These are phyloP conservation scores for Glossophaga mutica DNA, from an alignment of 2,797 vertebrate species.

Conservation along the genomic window DNA sequence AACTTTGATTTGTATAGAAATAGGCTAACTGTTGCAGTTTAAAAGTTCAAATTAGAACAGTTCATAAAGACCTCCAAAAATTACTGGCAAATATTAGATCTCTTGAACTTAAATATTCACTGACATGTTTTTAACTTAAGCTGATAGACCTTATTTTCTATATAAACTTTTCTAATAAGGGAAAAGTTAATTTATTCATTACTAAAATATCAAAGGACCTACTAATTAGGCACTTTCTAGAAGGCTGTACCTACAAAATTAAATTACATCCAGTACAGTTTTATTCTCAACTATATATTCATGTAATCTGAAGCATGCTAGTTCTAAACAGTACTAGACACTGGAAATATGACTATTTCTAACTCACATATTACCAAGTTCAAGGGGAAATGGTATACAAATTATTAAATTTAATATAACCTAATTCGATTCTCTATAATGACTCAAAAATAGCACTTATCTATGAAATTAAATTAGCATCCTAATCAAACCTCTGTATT, in stretches of 20 bases:
- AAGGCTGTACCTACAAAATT: background rate
- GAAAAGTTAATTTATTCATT: background rate
- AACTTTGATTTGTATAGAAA: conserved; percentile 28
- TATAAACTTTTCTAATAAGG: background rate
- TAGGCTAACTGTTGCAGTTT: background rate
- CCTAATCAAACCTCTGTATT: background rate
- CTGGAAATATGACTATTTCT: background rate
- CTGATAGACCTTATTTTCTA: background rate
- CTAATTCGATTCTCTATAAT: background rate
- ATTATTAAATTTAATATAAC: background rate
- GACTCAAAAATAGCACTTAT: background rate
- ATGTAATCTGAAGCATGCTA: background rate
- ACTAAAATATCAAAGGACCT: background rate
- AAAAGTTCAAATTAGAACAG: background rate
- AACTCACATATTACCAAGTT: background rate
- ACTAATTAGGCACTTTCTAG: background rate
- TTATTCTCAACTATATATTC: background rate
- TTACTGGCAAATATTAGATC: conserved; percentile 1
- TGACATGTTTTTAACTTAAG: background rate
- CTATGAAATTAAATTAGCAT: background rate
- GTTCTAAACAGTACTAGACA: background rate
- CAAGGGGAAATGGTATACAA: background rate
- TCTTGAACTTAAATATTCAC: conserved; percentile 6
- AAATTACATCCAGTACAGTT: background rate
- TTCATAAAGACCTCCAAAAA: background rate